Evolutionary conservation across 1,140 invertebrate species (phyloP).

Genomic region (Meloidogyne chitwoodi): DNA sequence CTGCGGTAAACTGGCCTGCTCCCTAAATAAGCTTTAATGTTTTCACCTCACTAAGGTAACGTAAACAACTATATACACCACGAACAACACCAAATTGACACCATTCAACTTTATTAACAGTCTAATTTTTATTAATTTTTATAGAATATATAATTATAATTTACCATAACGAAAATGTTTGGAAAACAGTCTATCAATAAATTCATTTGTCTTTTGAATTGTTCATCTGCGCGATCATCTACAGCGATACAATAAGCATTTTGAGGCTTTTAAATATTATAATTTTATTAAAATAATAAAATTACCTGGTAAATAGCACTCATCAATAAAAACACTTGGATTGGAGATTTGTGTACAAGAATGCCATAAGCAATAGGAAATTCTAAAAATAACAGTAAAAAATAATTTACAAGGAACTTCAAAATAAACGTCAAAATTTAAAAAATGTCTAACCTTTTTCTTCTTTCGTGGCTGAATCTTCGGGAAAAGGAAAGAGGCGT

Average conservation of each 20-base stretch:
- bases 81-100: constrained; percentile 35
- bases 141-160: background rate
- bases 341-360: constrained; percentile 30
- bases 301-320: constrained; percentile 42
- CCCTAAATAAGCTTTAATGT: background rate
- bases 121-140: background rate
- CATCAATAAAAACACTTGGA: constrained; percentile 36
- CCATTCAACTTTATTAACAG: constrained; percentile 19
- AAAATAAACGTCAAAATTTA: too few relatives aligned
- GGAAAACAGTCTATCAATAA: constrained; percentile 41
- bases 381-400: background rate
- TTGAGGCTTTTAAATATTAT: constrained; percentile 32
- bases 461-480: background rate
- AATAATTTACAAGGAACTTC: too few relatives aligned
- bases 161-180: constrained; percentile 50
- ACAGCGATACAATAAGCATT: constrained; percentile 52
- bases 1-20: too few relatives aligned
- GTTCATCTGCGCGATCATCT: constrained; percentile 28
- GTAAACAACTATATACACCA: constrained; percentile 44
- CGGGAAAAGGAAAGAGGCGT: background rate
- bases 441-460: background rate
- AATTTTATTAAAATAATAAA: too few relatives aligned
- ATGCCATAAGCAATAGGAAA: constrained; percentile 38
- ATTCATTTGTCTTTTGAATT: constrained; percentile 45
- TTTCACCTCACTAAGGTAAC: constrained; percentile 30